Base-by-base conservation (phyloP, 2,113 vertebrate species). In the Motacilla tschutschensis region DNA sequence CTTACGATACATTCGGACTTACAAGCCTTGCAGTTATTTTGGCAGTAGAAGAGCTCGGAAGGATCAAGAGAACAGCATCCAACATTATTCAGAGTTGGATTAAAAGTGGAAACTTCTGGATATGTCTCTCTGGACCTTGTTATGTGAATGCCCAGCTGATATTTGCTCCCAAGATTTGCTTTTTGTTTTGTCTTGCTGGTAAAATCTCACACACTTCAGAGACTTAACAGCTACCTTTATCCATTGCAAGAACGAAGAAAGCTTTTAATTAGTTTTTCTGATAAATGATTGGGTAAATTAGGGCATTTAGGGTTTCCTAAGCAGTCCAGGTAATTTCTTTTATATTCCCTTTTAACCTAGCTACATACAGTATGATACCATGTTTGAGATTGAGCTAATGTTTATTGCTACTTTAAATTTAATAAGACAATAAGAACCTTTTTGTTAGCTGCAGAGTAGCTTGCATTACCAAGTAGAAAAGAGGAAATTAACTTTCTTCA, bases 21-120 rank as follows among this genome's bases (percentile, higher is more conserved):
- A 97, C 95, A 96, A 96, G 91, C 96, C 96, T 97, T 96, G 96
- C 95, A 96, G 96, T 96, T 95, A 95, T 96, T 95, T 96, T 96
- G 96, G 95, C 95, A 91, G 89, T 70, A 91, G 90, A 80, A 64
- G 88, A 58, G 86, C 92, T 94, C 85, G 72, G 90, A 94, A 96
- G 93, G 93, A 93, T 82, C 81, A 93, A 93, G 89, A 93, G 89
- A 94, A 73, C 79, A 26, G 47, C 90, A 92, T 95, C 94, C 93
- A 94, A 20, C 77, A 71, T 96, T 93, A 96, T 93, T 96, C 91
- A 94, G 92, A 62, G 72, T 38, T 92, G 95, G 92, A 96, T 96
- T 96, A 95, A 95, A 96, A 95, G 91, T 78, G 46, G 82, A 93
- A 95, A 96, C 96, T 96, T 95, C 92, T 93, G 85, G 88, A 93